Percentiles rank a stretch among this genome's conserved stretches.
Conservation (phyloP, 2,888 invertebrate genomes). For the Epinotia demarniana region DNA sequence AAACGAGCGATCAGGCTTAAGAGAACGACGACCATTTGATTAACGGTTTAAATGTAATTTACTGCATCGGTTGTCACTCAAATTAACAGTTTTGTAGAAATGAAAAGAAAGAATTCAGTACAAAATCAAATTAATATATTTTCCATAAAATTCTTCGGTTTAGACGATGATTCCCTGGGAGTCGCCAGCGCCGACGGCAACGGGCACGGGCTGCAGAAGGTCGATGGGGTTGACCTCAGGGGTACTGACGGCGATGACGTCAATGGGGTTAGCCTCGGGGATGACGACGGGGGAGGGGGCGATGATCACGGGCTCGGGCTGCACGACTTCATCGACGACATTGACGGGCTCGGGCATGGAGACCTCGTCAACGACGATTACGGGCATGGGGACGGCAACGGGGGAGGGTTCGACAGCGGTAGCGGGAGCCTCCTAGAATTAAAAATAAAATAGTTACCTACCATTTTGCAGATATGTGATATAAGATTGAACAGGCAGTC, state of each 20-base stretch:
- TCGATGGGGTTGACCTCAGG: slow-evolving; percentile 51
- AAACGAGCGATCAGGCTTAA: neutral
- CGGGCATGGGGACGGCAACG: slow-evolving; percentile 32
- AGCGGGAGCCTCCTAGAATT: slow-evolving; percentile 23
- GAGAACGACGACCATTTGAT: neutral
- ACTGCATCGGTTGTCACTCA: neutral
- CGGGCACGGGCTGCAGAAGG: slow-evolving; percentile 47
- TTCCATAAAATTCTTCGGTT: slow-evolving; percentile 27
- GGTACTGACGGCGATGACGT: slow-evolving; percentile 46
- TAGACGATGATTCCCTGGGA: slow-evolving; percentile 30
- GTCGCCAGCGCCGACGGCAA: slow-evolving; percentile 42
- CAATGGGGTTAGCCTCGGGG: slow-evolving; percentile 45
- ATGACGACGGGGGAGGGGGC: slow-evolving; percentile 42
- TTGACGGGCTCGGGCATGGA: slow-evolving; percentile 39
- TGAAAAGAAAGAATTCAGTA: slow-evolving; percentile 1
- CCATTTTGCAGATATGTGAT: no score
- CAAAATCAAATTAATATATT: slow-evolving; percentile 30
- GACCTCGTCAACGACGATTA: slow-evolving; percentile 45
- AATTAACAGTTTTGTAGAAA: neutral
- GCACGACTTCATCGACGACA: neutral
- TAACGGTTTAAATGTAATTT: neutral
- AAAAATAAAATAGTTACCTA: neutral
- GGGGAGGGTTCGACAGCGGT: slow-evolving; percentile 3
- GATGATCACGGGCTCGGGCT: slow-evolving; percentile 45
- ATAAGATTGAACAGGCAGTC: neutral